Evolutionary conservation across 2,888 invertebrate species (phyloP), one percentile per base, ranked within the genome.

Genomic region (Brachynemurus nebulosus): DNA sequence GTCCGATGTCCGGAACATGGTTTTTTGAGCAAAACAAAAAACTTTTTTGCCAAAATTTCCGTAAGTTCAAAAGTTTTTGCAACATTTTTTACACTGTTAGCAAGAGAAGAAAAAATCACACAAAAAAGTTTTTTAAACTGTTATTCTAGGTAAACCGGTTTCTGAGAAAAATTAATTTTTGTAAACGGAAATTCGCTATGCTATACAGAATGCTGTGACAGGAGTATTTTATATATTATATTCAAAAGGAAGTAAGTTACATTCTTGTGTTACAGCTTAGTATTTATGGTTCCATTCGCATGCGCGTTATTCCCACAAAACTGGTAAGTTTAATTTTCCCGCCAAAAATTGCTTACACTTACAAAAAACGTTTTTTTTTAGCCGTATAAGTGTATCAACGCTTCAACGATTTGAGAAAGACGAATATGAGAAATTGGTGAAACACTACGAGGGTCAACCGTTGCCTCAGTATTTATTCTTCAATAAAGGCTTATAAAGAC

Each of bases 231-330:
- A n/a, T n/a, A n/a, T n/a, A n/a, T n/a, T n/a, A n/a, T n/a, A n/a
- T n/a, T n/a, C n/a, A n/a, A n/a, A n/a, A n/a, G n/a, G n/a, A n/a
- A n/a, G n/a, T n/a, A n/a, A n/a, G n/a, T n/a, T n/a, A n/a, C n/a
- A n/a, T n/a, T n/a, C n/a, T n/a, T n/a, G 47, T 48, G 51, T 72
- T 77, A 50, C 65, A 89, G 89, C 63, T 66, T 90, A 21, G 70
- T 78, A 0, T 74, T 89, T 50, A 91, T 90, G 88, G 89, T 89
- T 48, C 91, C 90, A 4, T 76, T 80, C 1, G 88, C 85, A 0
- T 91, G 90, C 60, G 84, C 84, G 0, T 55, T 91, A 38, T 91
- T 86, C 59, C 88, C 89, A 8, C 90, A 91, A 63, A 75, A 68
- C 69, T 86, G 88, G 86, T 86, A 66, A 70, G 74, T 66, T 14